Conservation (phyloP, 2,888 invertebrate species). For the Conchocele bisecta region DNA sequence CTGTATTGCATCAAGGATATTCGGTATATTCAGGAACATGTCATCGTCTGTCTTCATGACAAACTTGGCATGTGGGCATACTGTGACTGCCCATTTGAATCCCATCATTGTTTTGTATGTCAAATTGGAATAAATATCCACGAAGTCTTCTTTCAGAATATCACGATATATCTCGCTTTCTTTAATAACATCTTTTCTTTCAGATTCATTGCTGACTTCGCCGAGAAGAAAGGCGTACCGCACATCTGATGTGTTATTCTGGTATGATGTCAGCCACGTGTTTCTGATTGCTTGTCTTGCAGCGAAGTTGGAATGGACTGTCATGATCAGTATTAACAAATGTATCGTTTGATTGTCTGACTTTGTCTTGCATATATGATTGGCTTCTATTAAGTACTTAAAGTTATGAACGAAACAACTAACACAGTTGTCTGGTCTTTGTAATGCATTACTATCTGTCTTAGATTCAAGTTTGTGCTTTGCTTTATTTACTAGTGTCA, state of each 20-base stretch:
- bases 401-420: slow-evolving; percentile 47
- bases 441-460: neutral
- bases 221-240: slow-evolving; percentile 60
- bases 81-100: slow-evolving; percentile 43
- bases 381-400: slow-evolving; percentile 41
- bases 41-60: slow-evolving; percentile 60
- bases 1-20: too few species aligned
- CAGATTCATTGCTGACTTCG: neutral
- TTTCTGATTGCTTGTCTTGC: slow-evolving; percentile 48
- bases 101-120: slow-evolving; percentile 55
- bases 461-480: too few species aligned
- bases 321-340: slow-evolving; percentile 44
- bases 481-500: too few species aligned
- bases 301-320: slow-evolving; percentile 21
- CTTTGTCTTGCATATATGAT: slow-evolving; percentile 35
- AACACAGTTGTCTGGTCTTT: slow-evolving; percentile 22
- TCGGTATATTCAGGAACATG: slow-evolving; percentile 50
- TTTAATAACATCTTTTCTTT: slow-evolving; percentile 8
- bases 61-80: slow-evolving; percentile 42
- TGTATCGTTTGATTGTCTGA: slow-evolving; percentile 16
- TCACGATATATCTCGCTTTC: slow-evolving; percentile 44
- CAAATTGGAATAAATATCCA: slow-evolving; percentile 51
- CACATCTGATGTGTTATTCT: slow-evolving; percentile 41
- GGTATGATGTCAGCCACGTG: slow-evolving; percentile 47
- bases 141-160: slow-evolving; percentile 47